phyloP scores from a whole-genome alignment of 2,797 vertebrate genomes.

The Benthosema pterotum region DNA sequence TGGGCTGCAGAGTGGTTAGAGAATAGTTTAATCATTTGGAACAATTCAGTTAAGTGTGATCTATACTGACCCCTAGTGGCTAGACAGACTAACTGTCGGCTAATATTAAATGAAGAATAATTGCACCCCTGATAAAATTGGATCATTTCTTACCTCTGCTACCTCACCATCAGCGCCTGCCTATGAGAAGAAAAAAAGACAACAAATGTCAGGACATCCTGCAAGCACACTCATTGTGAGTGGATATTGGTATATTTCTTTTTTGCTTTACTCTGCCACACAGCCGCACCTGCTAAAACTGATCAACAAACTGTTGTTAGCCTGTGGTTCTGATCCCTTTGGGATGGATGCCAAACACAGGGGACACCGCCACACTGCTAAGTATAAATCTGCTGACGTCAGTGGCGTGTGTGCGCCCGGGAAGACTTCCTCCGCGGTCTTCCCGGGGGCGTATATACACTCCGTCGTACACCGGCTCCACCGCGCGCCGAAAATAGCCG shows the following conservation, averaged over 20 bases:
- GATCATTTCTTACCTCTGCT: conserved; percentile 65
- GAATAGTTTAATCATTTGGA: background rate
- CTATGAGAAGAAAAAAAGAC: conserved; percentile 41
- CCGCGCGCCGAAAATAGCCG: no score
- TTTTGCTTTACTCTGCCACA: background rate
- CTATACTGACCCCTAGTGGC: conserved; percentile 67
- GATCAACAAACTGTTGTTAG: conserved; percentile 3
- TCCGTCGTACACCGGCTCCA: no score
- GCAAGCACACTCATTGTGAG: background rate
- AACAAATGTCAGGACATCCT: background rate
- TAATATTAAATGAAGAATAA: conserved; percentile 3
- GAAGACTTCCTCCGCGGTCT: no score
- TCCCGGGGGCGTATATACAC: no score
- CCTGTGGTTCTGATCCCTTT: conserved; percentile 11
- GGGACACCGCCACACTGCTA: no score
- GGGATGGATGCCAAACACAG: background rate
- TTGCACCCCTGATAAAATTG: background rate
- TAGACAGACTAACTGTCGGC: background rate
- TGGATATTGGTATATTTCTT: background rate
- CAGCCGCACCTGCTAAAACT: background rate
- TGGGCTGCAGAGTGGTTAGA: conserved; percentile 76
- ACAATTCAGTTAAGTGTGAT: background rate
- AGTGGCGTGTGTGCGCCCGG: no score
- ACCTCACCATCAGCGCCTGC: conserved; percentile 59
- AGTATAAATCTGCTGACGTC: no score